phyloP scores from a whole-genome alignment of 2,797 vertebrate genomes.

The Enteromius anoplus region DNA sequence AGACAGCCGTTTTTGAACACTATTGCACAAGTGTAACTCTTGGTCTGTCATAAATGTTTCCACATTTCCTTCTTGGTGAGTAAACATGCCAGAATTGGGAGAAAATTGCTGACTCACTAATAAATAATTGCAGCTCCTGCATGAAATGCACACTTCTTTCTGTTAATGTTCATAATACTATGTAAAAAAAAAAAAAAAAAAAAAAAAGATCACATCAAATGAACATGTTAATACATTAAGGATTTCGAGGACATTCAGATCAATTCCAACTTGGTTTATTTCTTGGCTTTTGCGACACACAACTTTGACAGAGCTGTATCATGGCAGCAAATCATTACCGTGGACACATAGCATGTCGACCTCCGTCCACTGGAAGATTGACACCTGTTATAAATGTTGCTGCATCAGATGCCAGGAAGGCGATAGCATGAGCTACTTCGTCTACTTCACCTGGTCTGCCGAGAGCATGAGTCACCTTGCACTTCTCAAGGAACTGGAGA shows the following conservation, averaged over 20 bases:
- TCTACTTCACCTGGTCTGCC: constrained; percentile 81
- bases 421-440: constrained; percentile 83
- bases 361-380: constrained; percentile 81
- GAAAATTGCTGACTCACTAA: constrained; percentile 25
- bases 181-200: not conserved
- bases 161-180: constrained; percentile 9
- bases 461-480: constrained; percentile 80
- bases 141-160: constrained; percentile 15
- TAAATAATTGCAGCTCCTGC: not conserved
- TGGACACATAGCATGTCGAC: constrained; percentile 86
- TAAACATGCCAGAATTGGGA: constrained; percentile 16
- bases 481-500: constrained; percentile 77
- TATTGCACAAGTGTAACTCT: constrained; percentile 12
- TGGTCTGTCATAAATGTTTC: constrained; percentile 6
- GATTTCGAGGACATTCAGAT: not conserved
- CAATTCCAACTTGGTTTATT: constrained; percentile 8
- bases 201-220: not conserved
- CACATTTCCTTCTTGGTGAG: constrained; percentile 5
- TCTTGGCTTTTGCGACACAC: not conserved
- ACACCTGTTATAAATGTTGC: constrained; percentile 84
- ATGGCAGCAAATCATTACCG: constrained; percentile 60
- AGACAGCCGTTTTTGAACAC: constrained; percentile 7
- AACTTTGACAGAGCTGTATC: not conserved
- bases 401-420: constrained; percentile 84
- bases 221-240: not conserved